Evolutionary conservation across 2,113 vertebrate species (phyloP), one percentile per base, ranked within the genome.

Genomic region (Acanthochromis polyacanthus): DNA sequence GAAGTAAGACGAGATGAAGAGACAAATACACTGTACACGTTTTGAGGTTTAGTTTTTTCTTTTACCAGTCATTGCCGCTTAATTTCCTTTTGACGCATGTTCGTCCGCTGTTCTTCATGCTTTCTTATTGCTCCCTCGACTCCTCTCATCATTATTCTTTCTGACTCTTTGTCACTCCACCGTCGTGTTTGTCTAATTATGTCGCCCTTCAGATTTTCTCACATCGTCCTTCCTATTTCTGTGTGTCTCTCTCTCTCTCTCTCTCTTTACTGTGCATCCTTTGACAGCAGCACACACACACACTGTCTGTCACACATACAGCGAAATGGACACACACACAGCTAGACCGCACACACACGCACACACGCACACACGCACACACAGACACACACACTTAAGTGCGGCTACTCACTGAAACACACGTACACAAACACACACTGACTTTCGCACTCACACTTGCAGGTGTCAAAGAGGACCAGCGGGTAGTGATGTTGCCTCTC

Each of bases 391-490:
- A 20, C 64, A 43, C 25, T 67, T 16, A 38, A 4, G 32, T 36
- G 9, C 32, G 32, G 32, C 30, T 8, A 63, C 78, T 62, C 59
- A 64, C 53, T 53, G 22, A 69, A 45, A 57, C 62, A 58, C 30
- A 64, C 51, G 38, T 36, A 25, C 23, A 40, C 52, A 57, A 25
- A 57, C 78, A 60, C 64, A 43, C 69, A 4, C 67, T 53, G 43
- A 57, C 60, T 68, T 71, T 67, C 56, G 77, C 30, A 46, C 20
- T 50, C 62, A 77, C 76, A 62, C 43, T 77, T 53, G 89, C 93
- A 93, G 92, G 92, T 93, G 92, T 92, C 82, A 90, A 58, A 84
- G 30, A 64, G 68, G 83, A 88, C 85, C 77, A 71, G 82, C 66
- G 70, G 66, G 81, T 83, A 76, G 87, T 91, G 89, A 92, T 90